Percentiles rank a stretch among this genome's conserved stretches.
Conservation (phyloP, 2,888 invertebrate species). For the Mechanitis messenoides region DNA sequence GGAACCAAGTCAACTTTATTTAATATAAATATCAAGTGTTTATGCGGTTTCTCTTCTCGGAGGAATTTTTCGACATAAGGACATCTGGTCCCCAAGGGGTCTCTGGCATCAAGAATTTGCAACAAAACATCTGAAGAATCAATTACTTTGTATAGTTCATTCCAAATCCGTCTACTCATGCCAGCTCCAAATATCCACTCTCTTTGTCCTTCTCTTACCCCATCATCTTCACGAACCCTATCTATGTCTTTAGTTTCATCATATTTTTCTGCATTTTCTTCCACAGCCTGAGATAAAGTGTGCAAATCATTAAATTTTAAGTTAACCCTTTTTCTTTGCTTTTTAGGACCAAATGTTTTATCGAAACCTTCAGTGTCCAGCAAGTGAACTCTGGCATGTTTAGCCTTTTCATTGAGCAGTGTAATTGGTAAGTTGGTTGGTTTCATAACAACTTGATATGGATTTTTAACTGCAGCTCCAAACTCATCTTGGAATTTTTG, state of each 20-base stretch:
- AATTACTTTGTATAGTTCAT: conserved; percentile 98
- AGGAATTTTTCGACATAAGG: conserved; percentile 94
- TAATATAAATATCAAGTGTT: conserved; percentile 96
- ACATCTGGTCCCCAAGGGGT: conserved; percentile 97
- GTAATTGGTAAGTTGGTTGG: conserved; percentile 96
- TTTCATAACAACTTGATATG: conserved; percentile 98
- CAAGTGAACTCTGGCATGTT: conserved; percentile 94
- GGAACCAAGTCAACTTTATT: conserved; percentile 98
- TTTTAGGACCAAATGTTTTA: conserved; percentile 96
- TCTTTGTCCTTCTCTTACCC: conserved; percentile 86
- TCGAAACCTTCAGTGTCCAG: conserved; percentile 97
- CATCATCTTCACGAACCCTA: conserved; percentile 87
- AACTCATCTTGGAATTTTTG: conserved; percentile 96
- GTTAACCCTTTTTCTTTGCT: conserved; percentile 93
- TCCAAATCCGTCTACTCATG: conserved; percentile 98
- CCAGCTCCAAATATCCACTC: conserved; percentile 98
- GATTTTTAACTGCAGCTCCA: conserved; percentile 95
- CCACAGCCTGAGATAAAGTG: conserved; percentile 84
- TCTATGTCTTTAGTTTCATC: conserved; percentile 89
- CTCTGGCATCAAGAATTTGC: conserved; percentile 97
- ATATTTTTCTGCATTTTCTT: conserved; percentile 85
- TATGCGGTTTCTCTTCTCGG: conserved; percentile 95
- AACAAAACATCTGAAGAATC: conserved; percentile 98
- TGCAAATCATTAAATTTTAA: conserved; percentile 84
- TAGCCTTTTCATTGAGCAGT: conserved; percentile 92